Percentiles rank a stretch among this genome's conserved stretches.
Evolutionary conservation across 1,140 invertebrate genomes (phyloP).

Genomic region (Drosophila repletoides): DNA sequence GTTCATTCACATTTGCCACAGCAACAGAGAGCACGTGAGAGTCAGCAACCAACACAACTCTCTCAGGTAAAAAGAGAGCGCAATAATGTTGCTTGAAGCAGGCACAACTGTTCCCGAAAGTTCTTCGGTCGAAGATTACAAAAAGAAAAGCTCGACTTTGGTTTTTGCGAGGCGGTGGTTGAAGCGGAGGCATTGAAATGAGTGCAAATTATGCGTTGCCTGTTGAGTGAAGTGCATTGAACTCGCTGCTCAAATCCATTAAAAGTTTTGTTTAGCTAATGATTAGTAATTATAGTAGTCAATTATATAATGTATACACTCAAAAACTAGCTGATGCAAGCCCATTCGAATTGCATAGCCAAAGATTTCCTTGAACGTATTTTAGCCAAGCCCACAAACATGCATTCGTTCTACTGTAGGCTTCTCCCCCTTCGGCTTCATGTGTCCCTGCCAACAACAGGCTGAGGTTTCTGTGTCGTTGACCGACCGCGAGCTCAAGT

Average conservation of each 20-base stretch:
- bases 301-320: conserved; percentile 31
- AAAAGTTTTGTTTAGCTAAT: conserved; percentile 8
- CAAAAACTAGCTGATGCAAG: no score
- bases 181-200: conserved; percentile 56
- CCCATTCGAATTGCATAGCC: conserved; percentile 58
- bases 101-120: conserved; percentile 73
- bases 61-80: conserved; percentile 31
- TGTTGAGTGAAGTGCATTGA: conserved; percentile 58
- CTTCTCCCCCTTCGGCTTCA: no score
- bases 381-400: conserved; percentile 83
- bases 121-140: conserved; percentile 35
- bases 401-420: conserved; percentile 44
- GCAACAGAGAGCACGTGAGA: conserved; percentile 29
- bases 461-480: conserved; percentile 81
- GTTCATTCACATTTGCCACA: conserved; percentile 78
- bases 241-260: conserved; percentile 21
- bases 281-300: conserved; percentile 18
- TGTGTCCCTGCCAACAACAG: no score
- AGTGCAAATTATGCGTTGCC: conserved; percentile 73
- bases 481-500: conserved; percentile 75
- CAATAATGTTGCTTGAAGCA: conserved; percentile 39
- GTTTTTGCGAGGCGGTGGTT: background rate
- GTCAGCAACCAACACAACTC: background rate
- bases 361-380: conserved; percentile 78
- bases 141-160: conserved; percentile 24